Evolutionary conservation across 2,888 invertebrate species (phyloP), one percentile per base, ranked within the genome.

Genomic region (Rhopalosiphum nymphaeae): DNA sequence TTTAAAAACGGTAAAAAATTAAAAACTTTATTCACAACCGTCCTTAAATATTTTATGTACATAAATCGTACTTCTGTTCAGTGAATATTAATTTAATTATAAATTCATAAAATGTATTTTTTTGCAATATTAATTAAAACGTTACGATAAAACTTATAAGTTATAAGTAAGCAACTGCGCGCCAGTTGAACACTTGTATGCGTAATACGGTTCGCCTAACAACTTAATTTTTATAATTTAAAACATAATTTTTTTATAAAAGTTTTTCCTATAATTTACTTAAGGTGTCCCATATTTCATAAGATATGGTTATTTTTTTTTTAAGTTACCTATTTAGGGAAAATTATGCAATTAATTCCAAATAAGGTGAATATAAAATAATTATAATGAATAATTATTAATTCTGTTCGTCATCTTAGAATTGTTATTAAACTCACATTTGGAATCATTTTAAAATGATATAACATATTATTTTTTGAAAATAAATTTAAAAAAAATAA

Each of bases 81-180:
- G 84, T 91, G 84, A 91, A 91, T 91, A 91, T 91, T 91, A 91
- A 91, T 91, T 84, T 84, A 78, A 91, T 91, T 91, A 91, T 49
- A 56, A 91, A 91, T 91, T 91, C 91, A 53, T 84, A 56, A 91
- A 90, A 90, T 90, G 49, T 46, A 67, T 67, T 46, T 90, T 67
- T 67, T 90, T 5, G 16, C n/a, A n/a, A 67, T 90, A 67, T 90
- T 67, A 90, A 90, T 67, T 67, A 49, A 90, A 90, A 78, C 29
- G 67, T 90, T 67, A 49, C 46, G 49, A 90, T n/a, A 67, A 78
- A 67, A 78, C 36, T 78, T 78, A 78, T 78, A 42, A 78, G 78
- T 78, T 78, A 78, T 78, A 21, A 78, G 78, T 78, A 78, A 78
- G 36, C 21, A 78, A 78, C 78, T 78, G 78, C 21, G 21, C 21